A percentile compares a stretch with the other conserved stretches of the same genome.
phyloP scores from a whole-genome alignment of 2,797 vertebrate species.

The Lepus oiostolus region DNA sequence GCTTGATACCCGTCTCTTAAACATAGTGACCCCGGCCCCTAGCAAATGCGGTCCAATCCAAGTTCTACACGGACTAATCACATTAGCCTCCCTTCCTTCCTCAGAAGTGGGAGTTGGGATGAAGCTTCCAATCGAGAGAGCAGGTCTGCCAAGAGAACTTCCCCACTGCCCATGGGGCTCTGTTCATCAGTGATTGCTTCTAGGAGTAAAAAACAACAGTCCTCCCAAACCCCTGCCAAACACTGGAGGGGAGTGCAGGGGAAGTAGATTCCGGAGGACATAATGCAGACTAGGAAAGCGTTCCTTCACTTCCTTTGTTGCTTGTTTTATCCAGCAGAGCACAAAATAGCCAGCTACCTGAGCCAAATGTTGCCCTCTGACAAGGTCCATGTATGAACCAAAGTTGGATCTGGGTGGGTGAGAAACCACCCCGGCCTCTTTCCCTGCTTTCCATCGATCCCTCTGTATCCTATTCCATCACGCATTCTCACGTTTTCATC shows the following conservation, averaged over 20 bases:
- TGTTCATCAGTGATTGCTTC: background rate
- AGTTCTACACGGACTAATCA: background rate
- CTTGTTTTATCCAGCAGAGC: background rate
- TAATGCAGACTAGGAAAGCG: background rate
- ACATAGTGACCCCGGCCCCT: background rate
- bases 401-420: background rate
- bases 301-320: background rate
- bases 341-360: background rate
- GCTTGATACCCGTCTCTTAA: background rate
- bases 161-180: background rate
- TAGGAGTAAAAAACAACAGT: background rate
- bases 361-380: background rate
- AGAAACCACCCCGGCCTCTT: background rate
- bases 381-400: background rate
- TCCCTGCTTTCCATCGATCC: fast-evolving
- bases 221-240: background rate
- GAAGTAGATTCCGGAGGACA: background rate
- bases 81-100: background rate
- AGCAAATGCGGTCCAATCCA: background rate
- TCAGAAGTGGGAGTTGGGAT: background rate
- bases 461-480: background rate
- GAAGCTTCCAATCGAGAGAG: background rate
- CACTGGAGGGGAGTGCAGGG: background rate
- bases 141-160: background rate
- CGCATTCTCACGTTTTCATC: background rate